These are phyloP conservation scores for Eupithecia subfuscata DNA, from an alignment of 2,888 invertebrate species.

Conservation along the genomic window DNA sequence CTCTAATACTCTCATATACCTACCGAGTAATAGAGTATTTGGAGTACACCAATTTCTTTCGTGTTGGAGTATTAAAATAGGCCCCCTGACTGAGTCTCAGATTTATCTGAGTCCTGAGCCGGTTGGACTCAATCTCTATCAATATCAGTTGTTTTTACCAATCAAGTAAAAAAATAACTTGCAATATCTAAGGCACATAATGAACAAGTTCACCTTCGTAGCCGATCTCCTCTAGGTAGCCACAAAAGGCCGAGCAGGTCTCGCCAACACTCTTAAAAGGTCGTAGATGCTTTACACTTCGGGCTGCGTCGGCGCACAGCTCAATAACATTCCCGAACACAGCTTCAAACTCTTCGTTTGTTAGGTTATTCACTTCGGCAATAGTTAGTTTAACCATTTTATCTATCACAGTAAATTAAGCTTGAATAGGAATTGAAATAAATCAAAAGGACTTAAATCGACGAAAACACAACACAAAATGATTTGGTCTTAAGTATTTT, in stretches of 20 bases:
- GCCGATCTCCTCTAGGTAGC: constrained; percentile 82
- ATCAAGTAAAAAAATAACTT: not conserved
- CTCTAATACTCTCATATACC: too few species aligned
- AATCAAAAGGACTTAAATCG: not conserved
- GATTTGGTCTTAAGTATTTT: constrained; percentile 18
- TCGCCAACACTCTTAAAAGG: constrained; percentile 79
- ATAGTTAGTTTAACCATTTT: constrained; percentile 61
- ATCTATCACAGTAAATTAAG: not conserved
- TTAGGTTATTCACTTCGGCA: constrained; percentile 81
- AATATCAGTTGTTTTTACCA: not conserved
- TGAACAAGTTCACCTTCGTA: constrained; percentile 71
- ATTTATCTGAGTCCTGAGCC: not conserved
- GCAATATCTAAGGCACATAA: not conserved
- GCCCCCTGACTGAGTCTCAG: not conserved
- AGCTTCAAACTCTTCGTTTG: constrained; percentile 80
- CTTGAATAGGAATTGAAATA: not conserved
- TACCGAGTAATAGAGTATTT: too few species aligned
- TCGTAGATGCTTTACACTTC: constrained; percentile 70
- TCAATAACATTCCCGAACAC: constrained; percentile 87
- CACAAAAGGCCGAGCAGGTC: constrained; percentile 79
- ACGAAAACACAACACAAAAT: not conserved
- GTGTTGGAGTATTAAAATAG: too few species aligned
- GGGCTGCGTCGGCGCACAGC: constrained; percentile 82
- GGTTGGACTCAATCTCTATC: not conserved
- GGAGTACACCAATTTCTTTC: too few species aligned